A percentile compares a stretch with the other conserved stretches of the same genome.
phyloP scores from a whole-genome alignment of 2,113 vertebrate species.

The Myrmecophaga tridactyla region DNA sequence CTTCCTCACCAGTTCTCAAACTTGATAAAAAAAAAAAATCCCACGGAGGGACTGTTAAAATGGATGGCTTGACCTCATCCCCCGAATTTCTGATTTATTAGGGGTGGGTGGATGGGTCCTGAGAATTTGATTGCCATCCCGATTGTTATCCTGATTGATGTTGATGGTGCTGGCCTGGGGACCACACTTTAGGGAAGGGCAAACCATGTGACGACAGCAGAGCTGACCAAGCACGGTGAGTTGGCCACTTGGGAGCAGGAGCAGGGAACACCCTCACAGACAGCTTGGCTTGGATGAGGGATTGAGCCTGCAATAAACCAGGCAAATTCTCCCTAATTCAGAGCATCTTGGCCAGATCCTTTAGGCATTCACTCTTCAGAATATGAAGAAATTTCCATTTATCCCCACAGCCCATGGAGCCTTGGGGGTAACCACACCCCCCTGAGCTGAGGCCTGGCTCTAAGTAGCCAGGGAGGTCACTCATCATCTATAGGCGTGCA shows the following conservation, averaged over 20 bases:
- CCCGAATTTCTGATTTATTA: background rate
- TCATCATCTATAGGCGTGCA: background rate
- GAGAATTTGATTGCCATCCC: background rate
- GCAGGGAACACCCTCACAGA: fast-evolving
- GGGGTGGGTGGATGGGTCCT: background rate
- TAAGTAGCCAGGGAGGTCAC: too few relatives aligned
- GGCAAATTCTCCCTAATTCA: background rate
- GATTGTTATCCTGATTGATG: background rate
- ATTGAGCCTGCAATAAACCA: background rate
- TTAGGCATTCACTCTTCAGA: background rate
- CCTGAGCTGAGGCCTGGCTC: background rate
- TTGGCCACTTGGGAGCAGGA: background rate
- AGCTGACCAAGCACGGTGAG: background rate
- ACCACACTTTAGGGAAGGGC: background rate
- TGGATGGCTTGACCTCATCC: too few relatives aligned
- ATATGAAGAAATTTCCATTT: background rate
- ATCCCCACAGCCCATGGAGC: background rate
- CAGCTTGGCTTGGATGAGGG: background rate
- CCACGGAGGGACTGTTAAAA: background rate
- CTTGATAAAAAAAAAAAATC: too few relatives aligned
- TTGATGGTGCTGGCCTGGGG: background rate
- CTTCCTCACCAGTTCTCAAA: background rate
- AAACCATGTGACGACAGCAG: background rate
- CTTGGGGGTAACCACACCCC: background rate
- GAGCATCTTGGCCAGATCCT: background rate